Percentiles rank a stretch among this genome's conserved stretches.
phyloP scores from a whole-genome alignment of 2,888 invertebrate species.

The Eurois occulta region DNA sequence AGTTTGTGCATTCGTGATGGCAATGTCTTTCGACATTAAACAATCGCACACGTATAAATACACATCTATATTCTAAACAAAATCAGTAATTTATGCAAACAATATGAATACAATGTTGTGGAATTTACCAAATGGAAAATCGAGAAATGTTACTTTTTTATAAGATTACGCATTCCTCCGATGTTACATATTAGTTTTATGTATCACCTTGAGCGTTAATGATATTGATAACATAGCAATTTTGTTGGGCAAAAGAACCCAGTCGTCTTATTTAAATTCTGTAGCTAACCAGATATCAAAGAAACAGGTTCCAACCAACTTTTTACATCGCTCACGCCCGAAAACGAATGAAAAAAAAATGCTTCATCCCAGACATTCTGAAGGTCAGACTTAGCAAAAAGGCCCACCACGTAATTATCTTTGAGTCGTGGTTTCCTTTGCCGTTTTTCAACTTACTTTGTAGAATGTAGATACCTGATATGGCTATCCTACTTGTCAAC shows the following conservation, averaged over 20 bases:
- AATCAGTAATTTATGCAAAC: constrained; percentile 25
- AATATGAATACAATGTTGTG: constrained; percentile 21
- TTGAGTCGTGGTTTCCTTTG: constrained; percentile 41
- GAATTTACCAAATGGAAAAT: constrained; percentile 25
- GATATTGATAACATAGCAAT: constrained; percentile 50
- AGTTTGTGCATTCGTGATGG: constrained; percentile 55
- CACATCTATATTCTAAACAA: constrained; percentile 45
- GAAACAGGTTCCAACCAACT: constrained; percentile 51
- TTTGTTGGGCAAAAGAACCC: constrained; percentile 45
- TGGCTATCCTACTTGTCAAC: constrained; percentile 78
- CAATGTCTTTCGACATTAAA: constrained; percentile 46
- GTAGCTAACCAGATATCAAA: constrained; percentile 28
- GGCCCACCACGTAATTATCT: constrained; percentile 34
- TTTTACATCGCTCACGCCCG: constrained; percentile 27
- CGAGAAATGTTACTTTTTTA: background rate
- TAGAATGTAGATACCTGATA: constrained; percentile 66
- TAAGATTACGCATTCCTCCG: constrained; percentile 21
- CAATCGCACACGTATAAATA: constrained; percentile 33
- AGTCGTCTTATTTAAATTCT: constrained; percentile 59
- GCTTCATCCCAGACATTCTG: constrained; percentile 30
- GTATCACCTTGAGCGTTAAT: constrained; percentile 31
- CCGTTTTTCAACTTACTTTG: constrained; percentile 40
- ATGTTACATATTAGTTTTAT: constrained; percentile 8
- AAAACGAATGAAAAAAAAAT: constrained; percentile 28
- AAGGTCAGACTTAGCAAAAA: constrained; percentile 53